Evolutionary conservation across 2,888 invertebrate species (phyloP).

Genomic region (Chrysotoxum bicinctum): DNA sequence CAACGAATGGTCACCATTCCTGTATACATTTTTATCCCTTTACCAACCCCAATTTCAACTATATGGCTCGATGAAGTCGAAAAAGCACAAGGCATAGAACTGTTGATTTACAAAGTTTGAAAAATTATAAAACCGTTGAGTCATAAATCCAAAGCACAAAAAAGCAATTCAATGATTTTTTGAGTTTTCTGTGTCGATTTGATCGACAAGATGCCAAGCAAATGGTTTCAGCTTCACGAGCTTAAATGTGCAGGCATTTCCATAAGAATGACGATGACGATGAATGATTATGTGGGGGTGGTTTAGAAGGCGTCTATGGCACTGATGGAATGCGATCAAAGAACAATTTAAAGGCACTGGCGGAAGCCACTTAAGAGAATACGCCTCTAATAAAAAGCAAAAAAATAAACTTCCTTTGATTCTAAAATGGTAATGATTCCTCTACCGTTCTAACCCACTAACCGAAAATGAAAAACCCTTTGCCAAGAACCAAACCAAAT

Average conservation of each 20-base stretch:
- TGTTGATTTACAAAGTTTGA: slow-evolving; percentile 69
- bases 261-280: slow-evolving; percentile 26
- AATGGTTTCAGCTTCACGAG: slow-evolving; percentile 58
- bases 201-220: slow-evolving; percentile 49
- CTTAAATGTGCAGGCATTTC: slow-evolving; percentile 34
- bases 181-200: slow-evolving; percentile 28
- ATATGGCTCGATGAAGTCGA: not conserved
- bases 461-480: slow-evolving; percentile 48
- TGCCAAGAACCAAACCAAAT: slow-evolving; percentile 10
- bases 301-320: slow-evolving; percentile 10
- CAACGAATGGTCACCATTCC: not conserved
- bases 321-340: slow-evolving; percentile 57
- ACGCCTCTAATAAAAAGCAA: slow-evolving; percentile 7
- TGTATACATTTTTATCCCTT: too few species aligned
- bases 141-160: slow-evolving; percentile 45
- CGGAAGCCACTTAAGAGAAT: slow-evolving; percentile 58
- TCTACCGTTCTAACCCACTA: slow-evolving; percentile 28
- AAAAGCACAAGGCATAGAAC: slow-evolving; percentile 26
- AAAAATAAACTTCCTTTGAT: slow-evolving; percentile 42
- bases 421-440: slow-evolving; percentile 61
- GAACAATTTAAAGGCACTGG: slow-evolving; percentile 65
- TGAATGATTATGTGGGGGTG: slow-evolving; percentile 6
- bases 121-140: slow-evolving; percentile 66
- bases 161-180: slow-evolving; percentile 37
- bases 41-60: not conserved